Evolutionary conservation across 2,113 vertebrate genomes (phyloP), one percentile per base, ranked within the genome.

Genomic region (Bufo gargarizans): DNA sequence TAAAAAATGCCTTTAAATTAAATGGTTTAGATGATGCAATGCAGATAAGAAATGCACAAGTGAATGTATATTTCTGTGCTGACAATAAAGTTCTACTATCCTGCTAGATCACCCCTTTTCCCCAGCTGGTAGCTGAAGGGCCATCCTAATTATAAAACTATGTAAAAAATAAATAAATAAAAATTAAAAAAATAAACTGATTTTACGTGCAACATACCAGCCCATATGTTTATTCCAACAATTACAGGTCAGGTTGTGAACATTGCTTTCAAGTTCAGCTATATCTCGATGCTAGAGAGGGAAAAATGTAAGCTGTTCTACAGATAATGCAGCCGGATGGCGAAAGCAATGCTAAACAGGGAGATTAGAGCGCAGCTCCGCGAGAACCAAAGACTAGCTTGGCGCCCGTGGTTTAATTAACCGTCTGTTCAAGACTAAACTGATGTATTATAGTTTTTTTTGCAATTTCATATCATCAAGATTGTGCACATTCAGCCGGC

Each of bases 371-470:
- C 63, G 20, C 12, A 71, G 49, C 82, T 49, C 65, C 50, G 11
- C 19, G 9, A 5, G 71, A 10, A 45, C 59, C 22, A 3, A 19
- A 49, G 17, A 11, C 80, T 43, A 61, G 58, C 14, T 13, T 67
- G 82, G 82, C 82, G 82, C 82, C 82, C 22, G 8, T 47, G 53
- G 8, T 74, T 85, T 74, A 33, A 85, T 84, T 84, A 55, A 7
- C n/a, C 16, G 22, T 56, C 47, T 56, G n/a, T 85, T 4, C 5
- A 43, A 85, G 65, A 72, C 83, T 56, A 85, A 74, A 56, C 83
- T 74, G 67, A 55, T 74, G 14, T 7, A 63, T 19, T 55, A 17
- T 33, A 84, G 8, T 8, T 74, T 43, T 4, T 12, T 4, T 12
- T 33, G 6, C 22, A 7, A 19, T 20, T 53, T 43, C 22, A 45